These are phyloP conservation scores for Amblyraja radiata DNA, from an alignment of 2,797 vertebrate genomes.

Conservation along the genomic window DNA sequence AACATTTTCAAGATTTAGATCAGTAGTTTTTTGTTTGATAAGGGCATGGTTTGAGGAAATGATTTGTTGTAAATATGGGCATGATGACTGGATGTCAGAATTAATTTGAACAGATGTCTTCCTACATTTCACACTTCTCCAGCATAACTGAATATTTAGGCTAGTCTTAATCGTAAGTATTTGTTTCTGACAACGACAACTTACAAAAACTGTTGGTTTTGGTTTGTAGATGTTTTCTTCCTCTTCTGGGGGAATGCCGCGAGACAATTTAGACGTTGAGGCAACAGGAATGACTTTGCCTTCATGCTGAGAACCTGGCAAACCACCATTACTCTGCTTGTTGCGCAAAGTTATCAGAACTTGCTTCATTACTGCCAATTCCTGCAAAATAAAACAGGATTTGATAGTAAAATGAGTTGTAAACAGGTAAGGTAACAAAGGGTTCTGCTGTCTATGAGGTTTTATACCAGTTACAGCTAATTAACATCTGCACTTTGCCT, in stretches of 20 bases:
- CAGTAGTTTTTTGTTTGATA: neutral
- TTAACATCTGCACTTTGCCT: neutral
- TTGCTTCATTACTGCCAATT: constrained; percentile 88
- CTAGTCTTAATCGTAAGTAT: neutral
- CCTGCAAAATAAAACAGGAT: constrained; percentile 56
- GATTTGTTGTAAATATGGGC: neutral
- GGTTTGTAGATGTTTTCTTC: constrained; percentile 67
- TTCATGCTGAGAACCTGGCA: constrained; percentile 48
- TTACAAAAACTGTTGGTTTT: constrained; percentile 89
- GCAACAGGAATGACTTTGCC: constrained; percentile 44
- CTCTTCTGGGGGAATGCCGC: constrained; percentile 49
- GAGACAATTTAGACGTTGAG: constrained; percentile 47
- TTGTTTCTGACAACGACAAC: constrained; percentile 48
- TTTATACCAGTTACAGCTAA: constrained; percentile 30
- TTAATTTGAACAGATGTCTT: neutral
- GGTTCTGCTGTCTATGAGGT: constrained; percentile 42
- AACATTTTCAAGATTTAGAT: neutral
- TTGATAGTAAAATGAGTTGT: neutral
- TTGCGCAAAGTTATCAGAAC: constrained; percentile 70
- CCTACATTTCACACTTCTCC: neutral
- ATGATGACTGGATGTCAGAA: neutral
- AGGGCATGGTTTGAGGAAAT: neutral
- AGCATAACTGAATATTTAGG: neutral
- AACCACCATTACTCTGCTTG: constrained; percentile 52
- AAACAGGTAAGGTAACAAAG: neutral